Evolutionary conservation across 2,888 invertebrate species (phyloP).

Genomic region (Merodon equestris): DNA sequence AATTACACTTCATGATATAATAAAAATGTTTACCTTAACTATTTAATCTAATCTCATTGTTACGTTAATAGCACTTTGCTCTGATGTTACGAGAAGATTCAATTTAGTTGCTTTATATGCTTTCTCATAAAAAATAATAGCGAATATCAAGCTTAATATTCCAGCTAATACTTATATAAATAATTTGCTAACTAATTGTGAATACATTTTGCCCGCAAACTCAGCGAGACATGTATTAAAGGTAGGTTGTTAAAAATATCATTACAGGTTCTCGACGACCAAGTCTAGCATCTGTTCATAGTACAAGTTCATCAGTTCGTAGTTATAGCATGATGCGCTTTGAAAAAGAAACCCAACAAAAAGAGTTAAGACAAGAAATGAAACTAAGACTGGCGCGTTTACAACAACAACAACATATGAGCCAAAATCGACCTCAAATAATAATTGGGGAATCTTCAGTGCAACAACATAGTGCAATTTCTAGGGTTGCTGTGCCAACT

Average conservation of each 20-base stretch:
- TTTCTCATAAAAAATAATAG: too few relatives aligned
- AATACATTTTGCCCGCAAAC: too few relatives aligned
- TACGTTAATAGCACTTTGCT: constrained; percentile 1
- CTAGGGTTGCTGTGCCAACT: constrained; percentile 79
- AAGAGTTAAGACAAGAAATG: constrained; percentile 88
- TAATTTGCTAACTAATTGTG: too few relatives aligned
- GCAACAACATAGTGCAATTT: constrained; percentile 74
- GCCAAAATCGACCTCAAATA: constrained; percentile 80
- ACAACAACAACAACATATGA: constrained; percentile 81
- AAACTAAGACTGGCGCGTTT: constrained; percentile 87
- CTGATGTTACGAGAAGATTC: too few relatives aligned
- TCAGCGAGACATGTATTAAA: too few relatives aligned
- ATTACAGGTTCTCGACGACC: constrained; percentile 90
- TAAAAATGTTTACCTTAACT: too few relatives aligned
- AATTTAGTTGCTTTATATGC: too few relatives aligned
- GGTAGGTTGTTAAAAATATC: constrained; percentile 10
- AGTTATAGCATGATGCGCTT: constrained; percentile 90
- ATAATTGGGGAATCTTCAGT: constrained; percentile 78
- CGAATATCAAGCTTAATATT: too few relatives aligned
- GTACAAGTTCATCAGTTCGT: constrained; percentile 89
- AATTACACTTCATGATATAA: too few relatives aligned
- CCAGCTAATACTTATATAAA: too few relatives aligned
- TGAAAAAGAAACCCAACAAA: constrained; percentile 89
- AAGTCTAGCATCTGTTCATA: constrained; percentile 91
- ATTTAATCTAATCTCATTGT: neutral